Conservation (phyloP, 2,888 invertebrate genomes). For the Hanleya hanleyi region DNA sequence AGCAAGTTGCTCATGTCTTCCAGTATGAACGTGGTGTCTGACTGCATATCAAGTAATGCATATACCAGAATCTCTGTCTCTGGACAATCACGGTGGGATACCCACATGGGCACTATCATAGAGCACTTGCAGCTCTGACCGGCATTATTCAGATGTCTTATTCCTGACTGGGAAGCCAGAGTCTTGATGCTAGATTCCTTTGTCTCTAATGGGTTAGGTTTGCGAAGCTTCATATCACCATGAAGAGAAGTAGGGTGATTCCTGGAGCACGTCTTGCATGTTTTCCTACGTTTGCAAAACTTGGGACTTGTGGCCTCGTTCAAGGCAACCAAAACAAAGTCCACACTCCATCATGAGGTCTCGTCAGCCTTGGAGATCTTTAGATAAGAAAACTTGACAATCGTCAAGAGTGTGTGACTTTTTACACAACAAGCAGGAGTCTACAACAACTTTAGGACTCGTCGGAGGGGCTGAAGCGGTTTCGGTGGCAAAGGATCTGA, state of each 20-base stretch:
- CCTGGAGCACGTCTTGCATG: constrained; percentile 25
- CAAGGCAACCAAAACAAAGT: constrained; percentile 44
- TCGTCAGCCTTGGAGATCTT: constrained; percentile 22
- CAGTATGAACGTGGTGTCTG: constrained; percentile 42
- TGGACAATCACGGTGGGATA: constrained; percentile 33
- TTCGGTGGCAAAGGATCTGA: too few species aligned
- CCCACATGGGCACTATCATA: constrained; percentile 40
- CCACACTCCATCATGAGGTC: constrained; percentile 25
- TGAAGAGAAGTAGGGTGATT: constrained; percentile 37
- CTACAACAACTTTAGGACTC: too few species aligned
- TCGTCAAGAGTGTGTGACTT: constrained; percentile 27
- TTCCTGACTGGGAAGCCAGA: too few species aligned
- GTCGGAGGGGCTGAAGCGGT: too few species aligned
- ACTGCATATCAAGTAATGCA: constrained; percentile 44
- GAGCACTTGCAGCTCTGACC: constrained; percentile 13
- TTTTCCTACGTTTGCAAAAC: too few species aligned
- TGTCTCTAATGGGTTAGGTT: background rate
- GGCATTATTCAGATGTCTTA: constrained; percentile 10
- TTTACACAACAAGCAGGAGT: constrained; percentile 18
- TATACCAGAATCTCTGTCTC: constrained; percentile 39
- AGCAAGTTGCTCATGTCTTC: constrained; percentile 24
- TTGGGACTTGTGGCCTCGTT: constrained; percentile 35
- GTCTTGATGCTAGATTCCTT: too few species aligned
- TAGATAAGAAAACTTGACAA: constrained; percentile 17
- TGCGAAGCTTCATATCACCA: constrained; percentile 15